Conservation (phyloP, 2,113 vertebrate species). For the Alexandromys fortis region DNA sequence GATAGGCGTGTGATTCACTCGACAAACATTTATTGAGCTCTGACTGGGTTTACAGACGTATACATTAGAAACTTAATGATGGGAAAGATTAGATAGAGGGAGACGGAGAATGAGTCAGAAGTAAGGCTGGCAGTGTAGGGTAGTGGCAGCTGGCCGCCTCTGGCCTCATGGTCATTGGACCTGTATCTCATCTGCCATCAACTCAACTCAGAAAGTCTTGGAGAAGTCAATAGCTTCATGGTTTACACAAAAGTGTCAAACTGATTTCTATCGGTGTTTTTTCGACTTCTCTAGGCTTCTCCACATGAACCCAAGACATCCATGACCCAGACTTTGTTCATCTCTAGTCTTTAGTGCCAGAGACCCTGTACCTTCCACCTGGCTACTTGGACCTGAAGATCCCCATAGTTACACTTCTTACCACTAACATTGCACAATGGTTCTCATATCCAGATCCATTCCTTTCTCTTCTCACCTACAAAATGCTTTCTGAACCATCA, state of each 20-base stretch:
- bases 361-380: neutral
- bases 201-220: neutral
- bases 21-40: constrained; percentile 76
- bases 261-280: neutral
- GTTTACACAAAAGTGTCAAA: neutral
- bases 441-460: neutral
- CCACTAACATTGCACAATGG: neutral
- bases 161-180: neutral
- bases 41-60: constrained; percentile 49
- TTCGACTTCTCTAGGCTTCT: neutral
- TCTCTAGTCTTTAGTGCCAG: neutral
- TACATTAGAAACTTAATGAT: constrained; percentile 41
- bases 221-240: neutral
- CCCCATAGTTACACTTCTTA: neutral
- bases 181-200: neutral
- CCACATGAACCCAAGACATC: neutral
- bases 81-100: constrained; percentile 74
- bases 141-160: neutral
- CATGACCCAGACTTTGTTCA: neutral
- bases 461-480: neutral
- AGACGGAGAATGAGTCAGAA: constrained; percentile 71
- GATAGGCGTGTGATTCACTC: constrained; percentile 72
- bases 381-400: neutral
- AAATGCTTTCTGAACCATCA: neutral
- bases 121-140: neutral